Evolutionary conservation across 2,113 vertebrate species (phyloP), one percentile per base, ranked within the genome.

Genomic region (Macquaria australasica): DNA sequence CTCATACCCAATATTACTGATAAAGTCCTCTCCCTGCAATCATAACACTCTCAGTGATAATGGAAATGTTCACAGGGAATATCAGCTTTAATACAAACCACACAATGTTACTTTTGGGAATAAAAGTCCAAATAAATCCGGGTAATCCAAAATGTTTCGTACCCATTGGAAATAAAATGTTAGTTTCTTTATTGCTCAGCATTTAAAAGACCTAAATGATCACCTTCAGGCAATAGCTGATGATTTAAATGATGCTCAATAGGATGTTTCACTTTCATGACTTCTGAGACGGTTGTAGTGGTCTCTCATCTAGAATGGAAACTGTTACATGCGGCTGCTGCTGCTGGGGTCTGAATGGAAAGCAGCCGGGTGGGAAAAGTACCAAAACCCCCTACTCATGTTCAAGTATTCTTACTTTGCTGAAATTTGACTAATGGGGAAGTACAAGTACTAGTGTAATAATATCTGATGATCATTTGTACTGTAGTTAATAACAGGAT

Each of bases 11-110:
- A 87, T 89, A 72, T 97, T 96, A 60, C 96, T 95, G 3, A 95
- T 96, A 87, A 98, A 97, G 51, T 99, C 97, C 66, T 86, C 95
- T 89, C 96, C 96, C 98, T 99, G 88, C 7, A 84, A 86, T 4
- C 3, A 71, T 34, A 23, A n/a, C 3, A 66, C 3, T 7, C 25
- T 81, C 15, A 73, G 12, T 16, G 25, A 25, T 34, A 14, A 25
- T 8, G 20, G 4, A 48, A 8, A 8, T 31, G 10, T 53, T 16
- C 5, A 68, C 23, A 51, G 37, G 12, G 45, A 63, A 14, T 5
- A 10, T 21, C 1, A 73, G 39, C 14, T 3, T 41, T 28, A 59
- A 58, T 41, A 18, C 51, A 23, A 50, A 34, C 1, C 34, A 62
- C 31, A 39, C 9, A 59, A 21, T n/a, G 1, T 53, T 16, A 25